Evolutionary conservation across 92 coral and sea anemone genomes (phyloP), one percentile per base, ranked within the genome.

Genomic region (Virgularia gustaviana): DNA sequence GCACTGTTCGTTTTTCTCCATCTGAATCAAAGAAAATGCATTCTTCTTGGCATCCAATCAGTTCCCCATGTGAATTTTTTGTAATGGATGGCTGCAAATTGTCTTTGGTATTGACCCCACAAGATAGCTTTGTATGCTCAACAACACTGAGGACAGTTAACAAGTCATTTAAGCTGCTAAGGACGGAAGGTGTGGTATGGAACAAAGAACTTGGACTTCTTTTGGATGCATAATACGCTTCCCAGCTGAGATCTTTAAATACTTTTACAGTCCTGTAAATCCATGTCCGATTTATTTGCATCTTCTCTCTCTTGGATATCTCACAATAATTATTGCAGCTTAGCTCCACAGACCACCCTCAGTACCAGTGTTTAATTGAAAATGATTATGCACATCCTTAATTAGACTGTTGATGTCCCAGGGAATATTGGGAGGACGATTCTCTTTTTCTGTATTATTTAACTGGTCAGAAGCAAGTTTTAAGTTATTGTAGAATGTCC

Each of bases 171-270:
- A 39, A 39, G 15, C 15, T 39, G 45, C 45, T 15, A 39, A 39
- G 8, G 15, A 39, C 8, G 15, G 9, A 39, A 39, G 45, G 45
- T 39, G 45, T 39, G 45, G 9, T 15, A 39, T 7, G 15, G 15
- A 39, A 39, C 45, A 39, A 39, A 39, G 45, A 39, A 39, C 45
- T 39, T 39, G 45, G 45, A 39, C 45, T 39, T 39, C 45, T 22
- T n/a, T 67, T 53, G 47, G 56, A 53, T 67, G 60, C 75, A 44
- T 45, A 67, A 9, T 54, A 67, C 39, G 61, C 64, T 7, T 67
- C 33, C 75, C 75, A 67, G 29, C 2, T 67, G 59, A 67, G 75
- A 24, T 67, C 51, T 13, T 47, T 44, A 34, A 23, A 43, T 6
- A 67, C 23, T 54, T 67, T 67, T 11, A 67, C n/a, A 13, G 37